Conservation (phyloP, 1,140 invertebrate genomes). For the Ephestia elutella region DNA sequence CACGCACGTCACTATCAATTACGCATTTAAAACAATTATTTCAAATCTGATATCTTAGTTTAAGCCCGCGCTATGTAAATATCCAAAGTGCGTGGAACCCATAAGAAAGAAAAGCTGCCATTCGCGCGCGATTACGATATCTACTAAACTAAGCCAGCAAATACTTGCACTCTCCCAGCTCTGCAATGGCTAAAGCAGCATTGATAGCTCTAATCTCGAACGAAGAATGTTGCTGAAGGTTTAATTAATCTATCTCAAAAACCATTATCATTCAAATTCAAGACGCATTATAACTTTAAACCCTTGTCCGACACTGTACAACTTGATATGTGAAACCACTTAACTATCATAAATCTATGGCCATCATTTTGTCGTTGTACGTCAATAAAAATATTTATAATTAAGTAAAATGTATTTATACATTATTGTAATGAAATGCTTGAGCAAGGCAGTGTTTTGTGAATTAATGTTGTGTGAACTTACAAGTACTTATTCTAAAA, state of each 20-base stretch:
- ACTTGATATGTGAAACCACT: constrained; percentile 2
- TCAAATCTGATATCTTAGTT: no score
- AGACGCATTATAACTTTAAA: constrained; percentile 7
- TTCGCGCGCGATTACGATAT: no score
- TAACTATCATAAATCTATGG: constrained; percentile 6
- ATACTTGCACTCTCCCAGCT: no score
- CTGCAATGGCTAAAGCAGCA: no score
- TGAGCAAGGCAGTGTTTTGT: not conserved
- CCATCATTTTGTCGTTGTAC: not conserved
- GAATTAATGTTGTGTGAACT: constrained; percentile 3
- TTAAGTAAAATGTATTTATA: not conserved
- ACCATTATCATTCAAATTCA: not conserved
- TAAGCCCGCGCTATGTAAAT: no score
- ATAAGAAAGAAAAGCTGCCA: no score
- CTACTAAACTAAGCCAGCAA: no score
- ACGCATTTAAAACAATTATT: no score
- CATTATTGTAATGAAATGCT: not conserved
- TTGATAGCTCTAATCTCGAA: no score
- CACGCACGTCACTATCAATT: not conserved
- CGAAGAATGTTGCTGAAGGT: no score
- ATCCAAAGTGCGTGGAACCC: no score
- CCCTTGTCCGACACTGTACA: constrained; percentile 9
- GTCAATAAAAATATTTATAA: constrained; percentile 11
- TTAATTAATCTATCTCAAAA: not conserved
- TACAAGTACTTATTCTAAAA: constrained; percentile 1